These are phyloP conservation scores for Metridium senile DNA, from an alignment of 92 coral and sea anemone genomes.

Conservation along the genomic window DNA sequence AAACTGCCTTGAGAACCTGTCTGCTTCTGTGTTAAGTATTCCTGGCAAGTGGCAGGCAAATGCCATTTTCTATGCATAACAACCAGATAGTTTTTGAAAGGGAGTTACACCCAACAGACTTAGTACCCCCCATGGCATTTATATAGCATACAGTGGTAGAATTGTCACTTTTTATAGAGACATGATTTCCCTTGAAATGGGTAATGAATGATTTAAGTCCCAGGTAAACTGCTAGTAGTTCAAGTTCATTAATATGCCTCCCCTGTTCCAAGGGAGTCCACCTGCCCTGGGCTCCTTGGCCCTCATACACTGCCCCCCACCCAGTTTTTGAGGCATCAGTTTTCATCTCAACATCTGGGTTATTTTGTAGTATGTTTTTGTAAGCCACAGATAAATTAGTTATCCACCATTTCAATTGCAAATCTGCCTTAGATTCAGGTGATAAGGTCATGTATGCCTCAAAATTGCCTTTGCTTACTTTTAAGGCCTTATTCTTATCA, in stretches of 20 bases:
- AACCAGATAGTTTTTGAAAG: constrained; percentile 40
- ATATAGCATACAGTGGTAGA: constrained; percentile 31
- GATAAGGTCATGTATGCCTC: constrained; percentile 22
- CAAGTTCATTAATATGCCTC: constrained; percentile 27
- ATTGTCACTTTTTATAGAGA: constrained; percentile 38
- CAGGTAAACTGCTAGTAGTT: constrained; percentile 23
- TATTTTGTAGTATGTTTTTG: constrained; percentile 21
- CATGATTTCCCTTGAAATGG: constrained; percentile 26
- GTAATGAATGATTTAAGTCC: constrained; percentile 6
- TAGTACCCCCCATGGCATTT: constrained; percentile 56
- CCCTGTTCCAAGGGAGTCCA: constrained; percentile 19
- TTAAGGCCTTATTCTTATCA: constrained; percentile 40
- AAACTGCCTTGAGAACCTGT: no score
- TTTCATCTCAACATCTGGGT: constrained; percentile 29
- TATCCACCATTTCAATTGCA: constrained; percentile 42
- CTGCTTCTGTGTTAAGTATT: no score
- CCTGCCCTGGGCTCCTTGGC: constrained; percentile 28
- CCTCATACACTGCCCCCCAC: constrained; percentile 19
- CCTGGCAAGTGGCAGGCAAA: no score
- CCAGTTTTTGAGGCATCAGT: constrained; percentile 42
- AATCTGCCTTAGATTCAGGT: constrained; percentile 6
- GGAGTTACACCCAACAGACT: constrained; percentile 35
- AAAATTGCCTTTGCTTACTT: constrained; percentile 35
- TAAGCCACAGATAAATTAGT: constrained; percentile 13
- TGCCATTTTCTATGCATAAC: constrained; percentile 32